phyloP scores from a whole-genome alignment of 2,888 invertebrate species.

The Cephalotes varians region DNA sequence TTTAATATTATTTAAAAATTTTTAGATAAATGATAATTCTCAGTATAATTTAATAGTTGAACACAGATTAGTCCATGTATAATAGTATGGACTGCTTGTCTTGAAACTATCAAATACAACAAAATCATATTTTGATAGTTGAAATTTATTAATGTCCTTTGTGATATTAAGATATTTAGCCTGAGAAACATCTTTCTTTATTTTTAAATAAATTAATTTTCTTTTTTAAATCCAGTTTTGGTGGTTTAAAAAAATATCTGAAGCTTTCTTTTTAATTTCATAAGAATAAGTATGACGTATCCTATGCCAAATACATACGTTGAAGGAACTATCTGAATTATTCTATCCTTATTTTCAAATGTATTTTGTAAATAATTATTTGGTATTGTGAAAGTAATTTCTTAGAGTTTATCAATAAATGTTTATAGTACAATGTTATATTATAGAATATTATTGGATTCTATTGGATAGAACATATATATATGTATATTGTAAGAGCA shows the following conservation, averaged over 20 bases:
- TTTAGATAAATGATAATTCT: conserved; percentile 27
- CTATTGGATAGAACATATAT: neutral
- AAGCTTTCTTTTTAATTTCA: conserved; percentile 2
- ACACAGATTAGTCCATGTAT: conserved; percentile 3
- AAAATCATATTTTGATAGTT: neutral
- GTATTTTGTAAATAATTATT: conserved; percentile 30
- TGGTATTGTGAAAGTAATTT: neutral
- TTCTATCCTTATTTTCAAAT: neutral
- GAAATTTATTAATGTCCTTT: conserved; percentile 6
- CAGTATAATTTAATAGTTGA: conserved; percentile 4
- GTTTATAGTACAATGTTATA: neutral
- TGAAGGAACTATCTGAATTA: neutral
- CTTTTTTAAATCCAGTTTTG: neutral
- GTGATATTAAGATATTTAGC: neutral
- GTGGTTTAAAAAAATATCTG: neutral
- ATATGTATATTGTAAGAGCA: conserved; percentile 1
- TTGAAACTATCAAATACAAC: conserved; percentile 5
- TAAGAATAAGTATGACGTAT: neutral
- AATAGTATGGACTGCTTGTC: neutral
- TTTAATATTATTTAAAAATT: conserved; percentile 7
- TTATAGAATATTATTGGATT: neutral
- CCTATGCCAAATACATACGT: neutral
- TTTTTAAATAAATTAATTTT: neutral
- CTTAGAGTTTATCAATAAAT: neutral
- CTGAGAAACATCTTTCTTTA: neutral